Evolutionary conservation across 1,140 invertebrate species (phyloP), one percentile per base, ranked within the genome.

Genomic region (Drosophila kohkoa): DNA sequence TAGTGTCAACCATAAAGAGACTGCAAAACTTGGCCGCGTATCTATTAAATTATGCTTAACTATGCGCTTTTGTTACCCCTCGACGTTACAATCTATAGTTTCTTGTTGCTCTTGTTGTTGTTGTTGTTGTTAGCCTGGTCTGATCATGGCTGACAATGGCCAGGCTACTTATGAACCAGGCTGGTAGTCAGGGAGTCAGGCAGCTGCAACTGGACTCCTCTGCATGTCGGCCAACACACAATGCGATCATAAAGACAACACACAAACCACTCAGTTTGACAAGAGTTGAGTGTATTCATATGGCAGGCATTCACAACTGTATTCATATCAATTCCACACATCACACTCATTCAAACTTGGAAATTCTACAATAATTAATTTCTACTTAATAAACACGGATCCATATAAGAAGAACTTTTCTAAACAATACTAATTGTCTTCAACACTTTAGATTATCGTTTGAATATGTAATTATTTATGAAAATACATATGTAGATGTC

Each of bases 11-110:
- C 85, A 87, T 87, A 87, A 88, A 88, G 79, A 68, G 78, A 83
- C 68, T 66, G 77, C 79, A 72, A 77, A 80, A 66, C 69, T 75
- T 74, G 15, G 70, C 65, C 65, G 85, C 75, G 81, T 89, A 89
- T 89, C 85, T 89, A 89, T 89, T 89, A 89, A 89, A 89, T 89
- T 89, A 89, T 81, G 85, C 85, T 89, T 89, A 89, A 89, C 85
- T 89, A 89, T 89, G 81, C 75, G 71, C 86, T 45, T 88, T 89
- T 89, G 85, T 89, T 89, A 57, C 43, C 28, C 67, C 35, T 32
- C 52, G 13, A 16, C 71, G 48, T 30, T 38, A 68, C 65, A 76
- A 57, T 82, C 71, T 59, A 30, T 30, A 57, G 58, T 54, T 15
- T 32, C 30, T 67, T 48, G 30, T 65, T 48, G 15, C 13, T 10